Percentiles rank a stretch among this genome's conserved stretches.
Evolutionary conservation across 2,888 invertebrate genomes (phyloP).

Genomic region (Crossocerus cetratus): DNA sequence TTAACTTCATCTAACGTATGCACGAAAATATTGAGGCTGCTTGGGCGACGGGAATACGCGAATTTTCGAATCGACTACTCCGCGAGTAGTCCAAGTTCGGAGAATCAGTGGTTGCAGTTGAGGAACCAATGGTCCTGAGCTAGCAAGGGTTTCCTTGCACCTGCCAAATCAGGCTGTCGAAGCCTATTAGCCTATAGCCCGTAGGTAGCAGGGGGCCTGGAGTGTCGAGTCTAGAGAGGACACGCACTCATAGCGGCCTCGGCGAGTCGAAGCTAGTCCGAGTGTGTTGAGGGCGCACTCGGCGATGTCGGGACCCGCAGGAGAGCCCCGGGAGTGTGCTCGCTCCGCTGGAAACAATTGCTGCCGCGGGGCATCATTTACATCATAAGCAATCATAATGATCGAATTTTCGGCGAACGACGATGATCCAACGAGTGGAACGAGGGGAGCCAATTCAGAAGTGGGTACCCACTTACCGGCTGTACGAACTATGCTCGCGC

Average conservation of each 20-base stretch:
- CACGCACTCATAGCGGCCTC: slow-evolving; percentile 6
- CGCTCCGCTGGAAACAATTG: slow-evolving; percentile 75
- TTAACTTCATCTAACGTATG: too few relatives aligned
- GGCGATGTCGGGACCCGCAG: slow-evolving; percentile 47
- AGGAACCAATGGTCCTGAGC: too few relatives aligned
- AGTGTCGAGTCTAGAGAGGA: neutral
- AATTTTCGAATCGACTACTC: too few relatives aligned
- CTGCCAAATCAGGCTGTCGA: slow-evolving; percentile 38
- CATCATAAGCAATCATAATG: slow-evolving; percentile 79
- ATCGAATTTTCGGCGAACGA: slow-evolving; percentile 76
- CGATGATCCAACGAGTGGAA: slow-evolving; percentile 77
- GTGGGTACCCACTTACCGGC: slow-evolving; percentile 75
- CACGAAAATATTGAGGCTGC: too few relatives aligned
- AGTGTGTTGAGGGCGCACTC: slow-evolving; percentile 8
- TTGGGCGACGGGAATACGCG: too few relatives aligned
- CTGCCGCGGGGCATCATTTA: slow-evolving; percentile 80
- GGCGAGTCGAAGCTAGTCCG: slow-evolving; percentile 26
- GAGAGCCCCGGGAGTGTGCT: slow-evolving; percentile 55
- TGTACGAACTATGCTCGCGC: slow-evolving; percentile 59
- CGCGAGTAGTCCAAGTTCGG: too few relatives aligned
- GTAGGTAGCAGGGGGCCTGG: neutral
- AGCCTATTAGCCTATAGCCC: slow-evolving; percentile 26
- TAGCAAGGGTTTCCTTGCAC: slow-evolving; percentile 37
- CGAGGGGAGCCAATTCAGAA: slow-evolving; percentile 75
- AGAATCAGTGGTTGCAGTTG: too few relatives aligned